Conservation (phyloP, 1,140 invertebrate species). For the Leptestheria dahalacensis region DNA sequence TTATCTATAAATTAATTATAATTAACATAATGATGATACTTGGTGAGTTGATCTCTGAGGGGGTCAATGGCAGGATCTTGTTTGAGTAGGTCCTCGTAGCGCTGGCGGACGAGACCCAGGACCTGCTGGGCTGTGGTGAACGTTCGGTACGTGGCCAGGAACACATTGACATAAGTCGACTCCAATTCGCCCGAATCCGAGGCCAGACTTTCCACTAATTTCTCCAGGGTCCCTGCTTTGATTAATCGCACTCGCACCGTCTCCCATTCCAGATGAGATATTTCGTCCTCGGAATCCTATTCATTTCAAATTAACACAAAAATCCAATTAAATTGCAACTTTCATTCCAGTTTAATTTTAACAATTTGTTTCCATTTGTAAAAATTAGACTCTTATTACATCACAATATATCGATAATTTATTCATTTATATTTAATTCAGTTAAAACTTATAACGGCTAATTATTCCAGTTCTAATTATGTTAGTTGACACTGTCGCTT, state of each 20-base stretch:
- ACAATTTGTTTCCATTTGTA: too few species aligned
- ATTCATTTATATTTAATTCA: too few species aligned
- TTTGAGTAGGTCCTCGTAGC: conserved; percentile 42
- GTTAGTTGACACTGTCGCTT: too few species aligned
- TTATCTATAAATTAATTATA: too few species aligned
- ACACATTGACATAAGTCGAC: conserved; percentile 94
- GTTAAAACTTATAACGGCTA: too few species aligned
- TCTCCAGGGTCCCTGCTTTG: conserved; percentile 87
- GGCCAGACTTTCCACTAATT: conserved; percentile 78
- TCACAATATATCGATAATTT: too few species aligned
- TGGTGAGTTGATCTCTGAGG: neutral
- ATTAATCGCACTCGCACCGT: conserved; percentile 90
- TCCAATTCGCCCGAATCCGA: conserved; percentile 90
- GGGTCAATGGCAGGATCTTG: neutral
- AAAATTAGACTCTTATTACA: too few species aligned
- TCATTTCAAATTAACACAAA: neutral
- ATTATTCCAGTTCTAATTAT: too few species aligned
- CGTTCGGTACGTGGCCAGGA: conserved; percentile 82
- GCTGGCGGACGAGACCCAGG: conserved; percentile 57
- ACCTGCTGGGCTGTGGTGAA: conserved; percentile 70
- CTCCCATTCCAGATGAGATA: conserved; percentile 96
- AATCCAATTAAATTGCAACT: neutral
- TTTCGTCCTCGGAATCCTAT: conserved; percentile 38
- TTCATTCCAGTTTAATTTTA: too few species aligned
- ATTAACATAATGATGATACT: neutral